Base-by-base conservation (phyloP, 2,888 invertebrate species). In the Idaea dimidiata region DNA sequence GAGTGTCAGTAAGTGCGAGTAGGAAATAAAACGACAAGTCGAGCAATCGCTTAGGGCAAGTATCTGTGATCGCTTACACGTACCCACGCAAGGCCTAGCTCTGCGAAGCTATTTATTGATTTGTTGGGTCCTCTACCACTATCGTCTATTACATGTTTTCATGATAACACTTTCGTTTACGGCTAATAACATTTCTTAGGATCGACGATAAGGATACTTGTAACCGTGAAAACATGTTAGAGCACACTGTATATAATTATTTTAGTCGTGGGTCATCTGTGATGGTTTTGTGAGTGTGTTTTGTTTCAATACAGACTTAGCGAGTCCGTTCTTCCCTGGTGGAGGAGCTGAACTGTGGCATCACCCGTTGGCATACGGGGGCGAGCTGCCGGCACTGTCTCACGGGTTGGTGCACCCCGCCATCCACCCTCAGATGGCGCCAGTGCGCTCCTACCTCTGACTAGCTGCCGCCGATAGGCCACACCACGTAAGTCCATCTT, bases 391-490 rank as follows among this genome's bases (percentile, higher is more conserved):
- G 69, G 94, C 96, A 76, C 94, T 97, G 81, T 97, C 97, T 88
- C 97, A 97, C 92, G 96, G 98, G 75, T 95, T 99, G 85, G 97
- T 98, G 86, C 98, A 98, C 93, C 98, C 98, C 88, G 98, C 98
- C 93, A 96, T 99, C 93, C 98, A 98, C 94, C 97, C 98, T 91
- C 98, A 99, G 96, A 91, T 93, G 92, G 97, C 98, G 93, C 98
- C 98, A 91, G 98, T 98, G 92, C 97, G 97, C 93, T 97, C 97
- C 94, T 97, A 97, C 95, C 97, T 97, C 96, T 97, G 97, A 97
- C 97, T 97, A 97, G 96, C 97, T 96, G 95, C 96, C 94, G 95
- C 95, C 94, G 95, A 96, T 94, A 94, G 94, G 91, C 93, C 93
- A 91, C 93, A 95, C 95, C 89, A 94, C 95, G 93, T 95, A 91